Percentiles rank a stretch among this genome's conserved stretches.
phyloP scores from a whole-genome alignment of 2,888 invertebrate genomes.

The Netelia virgata region DNA sequence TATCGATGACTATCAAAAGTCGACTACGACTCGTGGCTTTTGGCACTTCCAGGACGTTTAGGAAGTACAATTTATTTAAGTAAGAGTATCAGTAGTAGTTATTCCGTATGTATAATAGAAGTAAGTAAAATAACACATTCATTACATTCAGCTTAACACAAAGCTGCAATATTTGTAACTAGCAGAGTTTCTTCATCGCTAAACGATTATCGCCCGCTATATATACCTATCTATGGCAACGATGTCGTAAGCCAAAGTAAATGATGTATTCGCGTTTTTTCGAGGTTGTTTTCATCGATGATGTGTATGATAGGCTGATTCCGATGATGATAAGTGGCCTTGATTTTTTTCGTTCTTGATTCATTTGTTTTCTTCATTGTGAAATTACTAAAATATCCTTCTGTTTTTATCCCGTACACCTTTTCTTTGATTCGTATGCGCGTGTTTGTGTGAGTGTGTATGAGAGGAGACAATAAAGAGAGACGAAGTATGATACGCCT shows the following conservation, averaged over 20 bases:
- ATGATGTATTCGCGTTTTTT: conserved; percentile 68
- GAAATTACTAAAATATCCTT: conserved; percentile 35
- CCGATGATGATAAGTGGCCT: conserved; percentile 43
- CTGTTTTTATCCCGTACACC: conserved; percentile 8
- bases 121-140: conserved; percentile 78
- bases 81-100: conserved; percentile 74
- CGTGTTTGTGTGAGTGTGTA: conserved; percentile 23
- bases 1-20: background rate
- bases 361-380: conserved; percentile 34
- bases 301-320: conserved; percentile 50
- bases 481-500: conserved; percentile 41
- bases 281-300: conserved; percentile 50
- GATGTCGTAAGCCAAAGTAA: conserved; percentile 74
- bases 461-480: conserved; percentile 51
- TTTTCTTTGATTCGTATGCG: conserved; percentile 10
- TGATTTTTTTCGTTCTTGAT: conserved; percentile 16
- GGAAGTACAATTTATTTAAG: conserved; percentile 80
- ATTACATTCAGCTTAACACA: conserved; percentile 77
- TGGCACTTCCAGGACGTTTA: conserved; percentile 70
- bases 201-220: conserved; percentile 44
- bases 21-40: conserved; percentile 58
- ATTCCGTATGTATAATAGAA: conserved; percentile 54
- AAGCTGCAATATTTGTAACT: conserved; percentile 70
- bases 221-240: conserved; percentile 59
- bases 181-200: conserved; percentile 42